Evolutionary conservation across 2,113 vertebrate genomes (phyloP).

Genomic region (Rhodinocichla rosea): DNA sequence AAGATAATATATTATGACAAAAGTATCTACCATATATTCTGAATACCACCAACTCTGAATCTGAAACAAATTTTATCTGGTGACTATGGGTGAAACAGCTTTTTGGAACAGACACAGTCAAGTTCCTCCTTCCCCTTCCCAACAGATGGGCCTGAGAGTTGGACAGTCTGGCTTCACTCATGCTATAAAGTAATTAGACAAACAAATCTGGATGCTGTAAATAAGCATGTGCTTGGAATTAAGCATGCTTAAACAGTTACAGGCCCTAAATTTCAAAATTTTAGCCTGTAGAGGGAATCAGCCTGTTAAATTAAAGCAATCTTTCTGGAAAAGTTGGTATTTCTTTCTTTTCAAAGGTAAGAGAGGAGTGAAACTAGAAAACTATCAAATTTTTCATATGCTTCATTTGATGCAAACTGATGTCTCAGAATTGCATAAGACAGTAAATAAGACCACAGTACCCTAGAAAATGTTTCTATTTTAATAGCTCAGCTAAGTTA

Average conservation of each 20-base stretch:
- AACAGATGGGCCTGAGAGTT: slow-evolving; percentile 35
- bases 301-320: neutral
- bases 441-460: neutral
- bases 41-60: neutral
- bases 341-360: neutral
- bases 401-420: neutral
- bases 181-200: slow-evolving; percentile 50
- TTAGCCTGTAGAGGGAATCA: neutral
- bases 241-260: slow-evolving; percentile 9
- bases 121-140: neutral
- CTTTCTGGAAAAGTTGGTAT: neutral
- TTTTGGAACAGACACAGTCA: neutral
- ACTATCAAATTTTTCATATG: neutral
- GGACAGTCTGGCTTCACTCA: slow-evolving; percentile 39
- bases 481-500: neutral
- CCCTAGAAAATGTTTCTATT: neutral
- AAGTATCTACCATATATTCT: neutral
- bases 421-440: neutral
- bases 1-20: neutral
- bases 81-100: neutral
- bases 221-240: slow-evolving; percentile 49
- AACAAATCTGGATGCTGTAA: slow-evolving; percentile 60
- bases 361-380: neutral
- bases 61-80: neutral
- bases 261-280: neutral